Conservation (phyloP, 2,888 invertebrate species). For the Chaetogeoica ovagalla region DNA sequence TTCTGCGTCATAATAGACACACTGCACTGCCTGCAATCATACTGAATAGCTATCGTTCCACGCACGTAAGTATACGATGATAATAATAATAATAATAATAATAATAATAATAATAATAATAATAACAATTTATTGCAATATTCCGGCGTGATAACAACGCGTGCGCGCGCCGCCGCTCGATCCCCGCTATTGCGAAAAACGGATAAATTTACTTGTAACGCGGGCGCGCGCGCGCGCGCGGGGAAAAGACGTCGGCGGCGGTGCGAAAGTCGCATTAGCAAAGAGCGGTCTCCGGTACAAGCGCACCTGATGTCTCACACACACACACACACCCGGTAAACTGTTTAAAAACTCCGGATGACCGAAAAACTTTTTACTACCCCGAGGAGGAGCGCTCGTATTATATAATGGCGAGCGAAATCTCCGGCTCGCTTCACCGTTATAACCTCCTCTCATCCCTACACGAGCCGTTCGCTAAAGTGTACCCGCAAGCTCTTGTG, state of each 20-base stretch:
- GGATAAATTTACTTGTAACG: too few relatives aligned
- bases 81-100: background rate
- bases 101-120: slow-evolving; percentile 26
- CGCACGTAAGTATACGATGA: too few relatives aligned
- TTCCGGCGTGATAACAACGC: background rate
- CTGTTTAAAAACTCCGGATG: slow-evolving; percentile 43
- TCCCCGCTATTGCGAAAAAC: background rate
- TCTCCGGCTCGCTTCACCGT: slow-evolving; percentile 12
- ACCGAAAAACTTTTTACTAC: slow-evolving; percentile 28
- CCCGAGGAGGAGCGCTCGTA: background rate
- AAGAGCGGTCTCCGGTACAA: slow-evolving; percentile 41
- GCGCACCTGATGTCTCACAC: slow-evolving; percentile 35
- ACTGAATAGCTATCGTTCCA: too few relatives aligned
- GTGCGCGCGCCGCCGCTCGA: background rate
- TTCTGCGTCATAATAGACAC: background rate
- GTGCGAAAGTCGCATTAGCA: slow-evolving; percentile 26
- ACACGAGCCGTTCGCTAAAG: background rate
- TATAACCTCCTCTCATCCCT: background rate
- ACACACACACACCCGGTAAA: background rate
- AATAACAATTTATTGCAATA: too few relatives aligned
- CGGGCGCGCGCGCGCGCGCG: background rate
- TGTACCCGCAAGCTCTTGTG: too few relatives aligned
- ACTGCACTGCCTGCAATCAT: too few relatives aligned
- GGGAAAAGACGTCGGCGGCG: background rate
- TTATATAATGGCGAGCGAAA: slow-evolving; percentile 9